Evolutionary conservation across 2,888 invertebrate genomes (phyloP).

Genomic region (Orchesellides sinensis): DNA sequence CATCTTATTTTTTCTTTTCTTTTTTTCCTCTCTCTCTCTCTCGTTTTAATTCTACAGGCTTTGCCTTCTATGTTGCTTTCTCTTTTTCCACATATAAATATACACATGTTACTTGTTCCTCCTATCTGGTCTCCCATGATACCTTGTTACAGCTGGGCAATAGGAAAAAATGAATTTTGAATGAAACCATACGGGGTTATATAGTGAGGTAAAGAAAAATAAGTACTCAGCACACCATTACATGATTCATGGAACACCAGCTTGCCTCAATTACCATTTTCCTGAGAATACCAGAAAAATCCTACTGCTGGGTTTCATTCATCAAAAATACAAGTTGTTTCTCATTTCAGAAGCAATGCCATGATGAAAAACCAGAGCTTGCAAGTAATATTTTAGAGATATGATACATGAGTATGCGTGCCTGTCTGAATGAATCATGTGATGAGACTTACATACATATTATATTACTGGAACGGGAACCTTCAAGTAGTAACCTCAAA

Average conservation of each 20-base stretch:
- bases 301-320: conserved; percentile 24
- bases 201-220: conserved; percentile 26
- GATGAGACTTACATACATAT: no score
- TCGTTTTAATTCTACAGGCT: conserved; percentile 21
- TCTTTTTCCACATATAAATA: neutral
- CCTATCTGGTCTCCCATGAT: neutral
- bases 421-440: conserved; percentile 25
- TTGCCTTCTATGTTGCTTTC: neutral
- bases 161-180: conserved; percentile 54
- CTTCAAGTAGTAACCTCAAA: no score
- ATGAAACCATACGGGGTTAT: conserved; percentile 34
- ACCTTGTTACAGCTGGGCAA: neutral
- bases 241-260: conserved; percentile 49
- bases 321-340: conserved; percentile 48
- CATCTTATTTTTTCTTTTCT: no score
- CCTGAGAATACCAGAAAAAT: conserved; percentile 2
- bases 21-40: conserved; percentile 29
- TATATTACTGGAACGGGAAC: no score
- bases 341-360: conserved; percentile 30
- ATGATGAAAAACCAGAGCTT: neutral
- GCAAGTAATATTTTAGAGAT: conserved; percentile 23
- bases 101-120: no score
- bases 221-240: conserved; percentile 30
- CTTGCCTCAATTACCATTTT: conserved; percentile 56
- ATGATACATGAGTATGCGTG: conserved; percentile 17